Evolutionary conservation across 2,888 invertebrate genomes (phyloP), one percentile per base, ranked within the genome.

Genomic region (Chesias legatella): DNA sequence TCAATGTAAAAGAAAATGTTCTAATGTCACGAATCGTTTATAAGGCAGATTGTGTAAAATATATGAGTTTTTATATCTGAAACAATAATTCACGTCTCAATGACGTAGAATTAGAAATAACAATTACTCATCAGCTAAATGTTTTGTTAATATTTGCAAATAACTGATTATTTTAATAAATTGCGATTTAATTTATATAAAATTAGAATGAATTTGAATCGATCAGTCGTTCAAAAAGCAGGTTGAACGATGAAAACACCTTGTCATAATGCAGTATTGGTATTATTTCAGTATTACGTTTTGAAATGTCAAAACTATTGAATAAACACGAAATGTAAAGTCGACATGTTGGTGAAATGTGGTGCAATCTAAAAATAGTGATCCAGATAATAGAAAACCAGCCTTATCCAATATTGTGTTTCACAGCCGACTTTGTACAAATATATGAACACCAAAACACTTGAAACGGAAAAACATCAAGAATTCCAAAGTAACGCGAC

Each of bases 201-300:
- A 17, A 17, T 17, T 38, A 43, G 21, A 27, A 10, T 27, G 33
- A 28, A 28, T 32, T 7, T 35, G 28, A 37, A 43, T 49, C 35
- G 31, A 40, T 29, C 11, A 36, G 39, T 41, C 38, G 43, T 48
- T 30, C 17, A 39, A 46, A 34, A 26, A 44, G 32, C n/a, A 33
- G 44, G 34, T 17, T 17, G 5, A 17, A 56, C 45, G 34, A 47
- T 42, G 51, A 55, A 61, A 60, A 58, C 58, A 53, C 58, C 64
- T 67, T 72, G 74, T 68, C 81, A 79, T 79, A 81, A 77, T 81
- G 82, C 81, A 81, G 81, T 64, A 63, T 69, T 69, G 60, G 70
- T 53, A 28, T 34, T 53, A 51, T 48, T 50, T 45, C 42, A 22
- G 10, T n/a, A n/a, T n/a, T n/a, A n/a, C 9, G 17, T 27, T 21